These are phyloP conservation scores for Leptinotarsa lineolata DNA, from an alignment of 1,140 invertebrate genomes.

Conservation along the genomic window DNA sequence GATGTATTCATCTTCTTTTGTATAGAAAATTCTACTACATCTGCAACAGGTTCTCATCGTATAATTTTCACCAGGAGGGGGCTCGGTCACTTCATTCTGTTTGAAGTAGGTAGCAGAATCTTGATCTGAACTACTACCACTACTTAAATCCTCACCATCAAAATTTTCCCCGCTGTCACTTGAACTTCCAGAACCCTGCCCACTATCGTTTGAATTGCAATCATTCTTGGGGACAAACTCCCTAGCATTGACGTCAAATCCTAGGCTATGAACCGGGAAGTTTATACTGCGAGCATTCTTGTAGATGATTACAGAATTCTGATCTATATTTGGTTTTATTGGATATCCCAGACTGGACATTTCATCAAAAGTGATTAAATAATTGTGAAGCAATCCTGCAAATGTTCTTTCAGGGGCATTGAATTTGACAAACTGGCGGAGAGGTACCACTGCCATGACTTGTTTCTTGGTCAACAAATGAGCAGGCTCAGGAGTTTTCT, in stretches of 20 bases:
- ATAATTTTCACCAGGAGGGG: slow-evolving; percentile 24
- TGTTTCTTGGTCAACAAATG: neutral
- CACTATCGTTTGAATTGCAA: slow-evolving; percentile 46
- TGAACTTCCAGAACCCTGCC: slow-evolving; percentile 58
- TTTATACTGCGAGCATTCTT: neutral
- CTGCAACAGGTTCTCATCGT: slow-evolving; percentile 70
- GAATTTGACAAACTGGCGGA: slow-evolving; percentile 24
- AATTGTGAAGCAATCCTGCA: slow-evolving; percentile 20
- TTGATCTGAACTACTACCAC: slow-evolving; percentile 48
- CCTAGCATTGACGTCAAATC: slow-evolving; percentile 66
- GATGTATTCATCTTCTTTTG: slow-evolving; percentile 68
- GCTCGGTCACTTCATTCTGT: slow-evolving; percentile 35
- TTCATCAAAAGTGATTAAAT: slow-evolving; percentile 68
- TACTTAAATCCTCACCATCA: slow-evolving; percentile 47
- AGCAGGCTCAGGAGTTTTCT: slow-evolving; percentile 19
- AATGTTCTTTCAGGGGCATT: slow-evolving; percentile 15
- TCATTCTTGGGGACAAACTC: slow-evolving; percentile 64
- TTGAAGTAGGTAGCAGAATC: slow-evolving; percentile 48
- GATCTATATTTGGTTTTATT: slow-evolving; percentile 54
- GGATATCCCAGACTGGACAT: slow-evolving; percentile 76
- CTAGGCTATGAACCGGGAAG: slow-evolving; percentile 30
- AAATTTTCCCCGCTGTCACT: slow-evolving; percentile 45
- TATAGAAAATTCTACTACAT: slow-evolving; percentile 71
- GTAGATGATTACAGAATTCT: slow-evolving; percentile 18
- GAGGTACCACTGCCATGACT: slow-evolving; percentile 4